Evolutionary conservation across 2,797 vertebrate species (phyloP), one percentile per base, ranked within the genome.

Genomic region (Bovichtus variegatus): DNA sequence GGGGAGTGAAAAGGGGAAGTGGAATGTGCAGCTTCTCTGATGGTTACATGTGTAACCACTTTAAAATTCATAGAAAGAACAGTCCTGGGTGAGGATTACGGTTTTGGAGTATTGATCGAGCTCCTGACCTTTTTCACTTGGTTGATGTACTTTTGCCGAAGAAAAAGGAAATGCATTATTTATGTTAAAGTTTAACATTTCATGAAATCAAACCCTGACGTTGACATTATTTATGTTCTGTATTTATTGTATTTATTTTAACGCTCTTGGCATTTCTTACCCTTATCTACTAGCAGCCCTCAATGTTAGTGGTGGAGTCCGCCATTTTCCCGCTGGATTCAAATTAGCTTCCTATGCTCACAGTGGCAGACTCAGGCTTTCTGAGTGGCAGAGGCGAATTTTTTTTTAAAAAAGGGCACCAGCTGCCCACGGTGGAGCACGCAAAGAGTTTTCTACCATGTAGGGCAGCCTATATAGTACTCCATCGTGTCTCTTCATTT

Each of bases 41-140:
- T 84, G 64, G 71, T 27, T 65, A 72, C 78, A 76, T 40, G 50
- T 73, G 74, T 73, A 51, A 16, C 47, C 66, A 80, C 84, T 89
- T 90, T 77, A 80, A 87, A 86, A 88, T 89, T 74, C 78, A 88
- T 83, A 69, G 84, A 78, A 82, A 80, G 27, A 78, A 25, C 11
- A 40, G 75, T 62, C 64, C 58, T 50, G 44, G 29, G 25, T 13
- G 41, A 68, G 53, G 46, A 72, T 43, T 54, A 51, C 40, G 47
- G 9, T 64, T 59, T 3, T 15, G 16, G 9, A 69, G 44, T 66
- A 78, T 68, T 64, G 83, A 84, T 72, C 36, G 16, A 54, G 60
- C 81, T 41, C 62, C 21, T 34, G 43, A 66, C 27, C 27, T 51
- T 74, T 68, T 36, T 43, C 46, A 44, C 19, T 41, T 43, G 21